A percentile compares a stretch with the other conserved stretches of the same genome.
phyloP scores from a whole-genome alignment of 2,888 invertebrate species.

The Trypoxylon attenuatum region DNA sequence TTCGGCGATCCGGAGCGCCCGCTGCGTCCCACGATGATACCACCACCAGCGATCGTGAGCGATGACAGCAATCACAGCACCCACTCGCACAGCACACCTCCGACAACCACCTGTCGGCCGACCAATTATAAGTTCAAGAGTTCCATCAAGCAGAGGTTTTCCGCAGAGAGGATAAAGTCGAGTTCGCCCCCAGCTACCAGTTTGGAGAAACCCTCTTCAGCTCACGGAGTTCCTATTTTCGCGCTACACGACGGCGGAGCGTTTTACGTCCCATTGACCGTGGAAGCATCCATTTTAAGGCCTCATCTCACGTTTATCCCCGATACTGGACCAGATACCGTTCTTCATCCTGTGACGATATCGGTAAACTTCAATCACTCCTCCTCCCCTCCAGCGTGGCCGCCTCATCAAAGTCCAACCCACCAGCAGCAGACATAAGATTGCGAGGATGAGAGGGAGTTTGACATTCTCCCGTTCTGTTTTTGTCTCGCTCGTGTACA shows the following conservation, averaged over 20 bases:
- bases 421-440: conserved; percentile 63
- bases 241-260: conserved; percentile 91
- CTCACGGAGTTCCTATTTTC: conserved; percentile 87
- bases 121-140: conserved; percentile 95
- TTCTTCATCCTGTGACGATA: conserved; percentile 91
- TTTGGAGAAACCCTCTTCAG: conserved; percentile 52
- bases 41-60: conserved; percentile 73
- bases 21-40: conserved; percentile 58
- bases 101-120: conserved; percentile 53
- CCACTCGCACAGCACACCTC: conserved; percentile 73
- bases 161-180: conserved; percentile 76
- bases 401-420: conserved; percentile 66
- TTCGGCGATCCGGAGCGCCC: conserved; percentile 68
- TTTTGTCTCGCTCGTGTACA: too few relatives aligned
- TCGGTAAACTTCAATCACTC: conserved; percentile 84
- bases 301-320: conserved; percentile 77
- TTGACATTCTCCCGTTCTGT: too few relatives aligned
- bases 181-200: conserved; percentile 52
- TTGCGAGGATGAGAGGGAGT: too few relatives aligned
- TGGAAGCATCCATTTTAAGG: conserved; percentile 84
- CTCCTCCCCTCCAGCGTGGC: conserved; percentile 61
- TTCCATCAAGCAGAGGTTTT: conserved; percentile 92
- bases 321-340: conserved; percentile 77
- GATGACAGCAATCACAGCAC: conserved; percentile 72
- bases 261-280: conserved; percentile 90